Percentiles rank a stretch among this genome's conserved stretches.
These are phyloP conservation scores for Lithophane semibrunnea DNA, from an alignment of 2,888 invertebrate species.

Conservation along the genomic window DNA sequence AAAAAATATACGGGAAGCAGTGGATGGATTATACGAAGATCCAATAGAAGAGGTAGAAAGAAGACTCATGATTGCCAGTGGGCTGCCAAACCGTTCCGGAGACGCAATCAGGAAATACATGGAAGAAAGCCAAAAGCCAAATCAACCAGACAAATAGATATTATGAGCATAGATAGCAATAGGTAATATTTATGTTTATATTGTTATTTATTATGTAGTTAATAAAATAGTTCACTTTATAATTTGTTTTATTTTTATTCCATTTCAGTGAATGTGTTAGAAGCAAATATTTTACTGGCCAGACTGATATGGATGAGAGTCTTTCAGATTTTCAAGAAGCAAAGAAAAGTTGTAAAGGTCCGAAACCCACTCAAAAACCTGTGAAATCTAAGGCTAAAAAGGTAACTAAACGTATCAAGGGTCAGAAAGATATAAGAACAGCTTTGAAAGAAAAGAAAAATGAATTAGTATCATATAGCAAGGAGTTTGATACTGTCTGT, in stretches of 20 bases:
- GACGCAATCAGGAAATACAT: conserved; percentile 74
- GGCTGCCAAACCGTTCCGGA: conserved; percentile 75
- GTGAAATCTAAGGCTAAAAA: conserved; percentile 70
- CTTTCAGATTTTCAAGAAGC: conserved; percentile 82
- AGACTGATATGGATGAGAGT: conserved; percentile 84
- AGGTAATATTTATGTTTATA: conserved; percentile 70
- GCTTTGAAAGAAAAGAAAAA: conserved; percentile 80
- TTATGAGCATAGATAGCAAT: conserved; percentile 75
- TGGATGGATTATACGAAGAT: conserved; percentile 81
- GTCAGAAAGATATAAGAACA: conserved; percentile 84
- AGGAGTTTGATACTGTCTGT: conserved; percentile 85
- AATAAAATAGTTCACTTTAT: conserved; percentile 58
- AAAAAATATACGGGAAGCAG: conserved; percentile 75
- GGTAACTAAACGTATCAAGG: conserved; percentile 73
- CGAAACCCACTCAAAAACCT: conserved; percentile 72
- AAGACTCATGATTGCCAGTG: conserved; percentile 81
- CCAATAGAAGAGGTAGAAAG: conserved; percentile 86
- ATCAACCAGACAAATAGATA: conserved; percentile 79
- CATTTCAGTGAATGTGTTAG: conserved; percentile 69
- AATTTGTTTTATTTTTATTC: conserved; percentile 79
- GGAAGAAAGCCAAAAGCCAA: conserved; percentile 75
- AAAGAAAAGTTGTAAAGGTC: conserved; percentile 75
- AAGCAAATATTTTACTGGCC: conserved; percentile 83
- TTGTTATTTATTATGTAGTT: conserved; percentile 47
- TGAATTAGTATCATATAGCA: conserved; percentile 82